Evolutionary conservation across 92 coral and sea anemone species (phyloP), one percentile per base, ranked within the genome.

Genomic region (Actinernus sp.): DNA sequence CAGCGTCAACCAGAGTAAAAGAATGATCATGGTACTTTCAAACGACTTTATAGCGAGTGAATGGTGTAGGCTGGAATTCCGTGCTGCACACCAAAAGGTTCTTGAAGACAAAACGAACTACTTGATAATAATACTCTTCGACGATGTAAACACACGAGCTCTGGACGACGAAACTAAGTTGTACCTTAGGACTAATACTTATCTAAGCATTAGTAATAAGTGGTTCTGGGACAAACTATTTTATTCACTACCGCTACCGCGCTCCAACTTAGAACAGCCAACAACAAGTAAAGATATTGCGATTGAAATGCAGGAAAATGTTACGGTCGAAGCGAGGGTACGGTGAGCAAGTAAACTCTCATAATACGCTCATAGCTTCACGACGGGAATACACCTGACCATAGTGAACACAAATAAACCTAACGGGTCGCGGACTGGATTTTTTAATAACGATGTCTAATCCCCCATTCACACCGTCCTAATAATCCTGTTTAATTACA

Each of bases 181-280:
- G 64, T 87, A 91, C 76, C 36, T 91, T 57, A 69, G 93, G 49
- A 87, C 85, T 3, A 91, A 90, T 31, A 90, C 92, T 0, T 90
- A 90, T 45, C 55, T 88, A 21, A 78, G 84, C 44, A 79, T 83
- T 23, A 31, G 66, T 25, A 78, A 74, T 63, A 83, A 65, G 50
- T 90, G 96, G 96, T 90, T 90, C 72, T 90, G 97, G 97, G 55
- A 81, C 55, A 86, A 90, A 58, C 65, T 90, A 34, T 66, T 80
- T 66, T 87, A 86, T 51, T 88, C 92, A 26, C 26, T 90, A 63
- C 97, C 97, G 16, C 14, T 43, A 30, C 71, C 71, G 27, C 70
- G 31, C 5, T 12, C 10, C 21, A 5, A 1, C 0, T 26, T 21
- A 14, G 20, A 26, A 55, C 39, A 55, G 21, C 26, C 9, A 17